phyloP scores from a whole-genome alignment of 2,113 vertebrate species.

The Origma solitaria region DNA sequence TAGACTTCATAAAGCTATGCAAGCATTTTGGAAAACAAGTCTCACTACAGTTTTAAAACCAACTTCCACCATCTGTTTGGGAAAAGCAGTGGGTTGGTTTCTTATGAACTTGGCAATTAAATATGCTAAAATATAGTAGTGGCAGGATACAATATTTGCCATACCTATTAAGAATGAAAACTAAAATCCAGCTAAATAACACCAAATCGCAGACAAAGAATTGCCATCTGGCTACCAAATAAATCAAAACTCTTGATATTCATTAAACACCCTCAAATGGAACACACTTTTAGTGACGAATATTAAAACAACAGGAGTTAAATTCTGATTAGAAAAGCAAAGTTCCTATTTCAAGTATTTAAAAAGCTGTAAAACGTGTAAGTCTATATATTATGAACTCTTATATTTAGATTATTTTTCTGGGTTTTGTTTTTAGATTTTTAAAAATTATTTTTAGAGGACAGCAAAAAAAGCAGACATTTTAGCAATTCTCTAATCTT shows the following conservation, averaged over 20 bases:
- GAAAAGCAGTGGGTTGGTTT: constrained; percentile 23
- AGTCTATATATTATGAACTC: not conserved
- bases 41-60: constrained; percentile 55
- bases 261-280: not conserved
- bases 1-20: constrained; percentile 33
- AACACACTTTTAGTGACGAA: not conserved
- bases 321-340: not conserved
- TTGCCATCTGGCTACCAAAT: constrained; percentile 49
- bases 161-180: constrained; percentile 48
- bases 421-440: not conserved
- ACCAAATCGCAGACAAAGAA: not conserved
- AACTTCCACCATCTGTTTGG: constrained; percentile 65
- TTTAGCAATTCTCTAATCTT: not conserved
- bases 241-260: constrained; percentile 28
- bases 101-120: constrained; percentile 63
- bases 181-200: constrained; percentile 32
- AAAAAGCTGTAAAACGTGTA: not conserved
- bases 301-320: not conserved
- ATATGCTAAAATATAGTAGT: constrained; percentile 52
- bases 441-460: not conserved
- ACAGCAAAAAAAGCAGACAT: not conserved
- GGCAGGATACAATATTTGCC: constrained; percentile 27
- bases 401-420: not conserved
- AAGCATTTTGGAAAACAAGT: constrained; percentile 60
- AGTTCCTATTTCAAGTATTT: not conserved